A percentile compares a stretch with the other conserved stretches of the same genome.
Evolutionary conservation across 2,797 vertebrate genomes (phyloP).

Genomic region (Pseudomugil tenellus): DNA sequence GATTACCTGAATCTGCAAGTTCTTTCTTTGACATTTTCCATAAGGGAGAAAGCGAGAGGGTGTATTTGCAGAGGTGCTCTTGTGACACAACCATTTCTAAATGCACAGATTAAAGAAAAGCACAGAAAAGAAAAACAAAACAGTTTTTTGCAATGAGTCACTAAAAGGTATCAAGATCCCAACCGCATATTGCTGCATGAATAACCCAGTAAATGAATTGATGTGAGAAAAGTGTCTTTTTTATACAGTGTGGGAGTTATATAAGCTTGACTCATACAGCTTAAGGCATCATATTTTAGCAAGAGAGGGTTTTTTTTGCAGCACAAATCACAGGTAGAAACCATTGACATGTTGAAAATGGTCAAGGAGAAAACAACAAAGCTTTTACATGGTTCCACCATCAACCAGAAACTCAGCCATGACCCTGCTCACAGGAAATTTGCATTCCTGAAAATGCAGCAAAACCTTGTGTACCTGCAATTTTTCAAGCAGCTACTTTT

Average conservation of each 20-base stretch:
- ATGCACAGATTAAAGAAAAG: constrained; percentile 5
- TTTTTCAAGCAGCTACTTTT: constrained; percentile 33
- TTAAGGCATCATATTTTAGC: neutral
- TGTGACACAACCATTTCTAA: constrained; percentile 1
- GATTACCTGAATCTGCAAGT: constrained; percentile 42
- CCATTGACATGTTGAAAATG: neutral
- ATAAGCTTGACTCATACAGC: neutral
- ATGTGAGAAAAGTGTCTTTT: neutral
- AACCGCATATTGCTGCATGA: neutral
- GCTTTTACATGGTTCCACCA: constrained; percentile 2
- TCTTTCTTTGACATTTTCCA: constrained; percentile 65
- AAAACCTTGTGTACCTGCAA: constrained; percentile 39
- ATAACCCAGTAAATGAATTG: constrained; percentile 12
- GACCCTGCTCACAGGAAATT: constrained; percentile 1
- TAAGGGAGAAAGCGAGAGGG: constrained; percentile 3
- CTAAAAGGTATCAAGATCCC: neutral
- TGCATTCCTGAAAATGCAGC: constrained; percentile 14
- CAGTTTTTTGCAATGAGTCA: neutral
- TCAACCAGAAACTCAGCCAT: constrained; percentile 18
- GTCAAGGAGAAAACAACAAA: neutral
- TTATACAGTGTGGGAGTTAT: neutral
- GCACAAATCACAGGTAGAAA: neutral
- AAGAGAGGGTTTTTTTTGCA: neutral
- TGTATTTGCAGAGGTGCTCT: constrained; percentile 27
- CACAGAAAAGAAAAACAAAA: neutral